A percentile compares a stretch with the other conserved stretches of the same genome.
Conservation (phyloP, 2,113 vertebrate species). For the Myotis davidii region DNA sequence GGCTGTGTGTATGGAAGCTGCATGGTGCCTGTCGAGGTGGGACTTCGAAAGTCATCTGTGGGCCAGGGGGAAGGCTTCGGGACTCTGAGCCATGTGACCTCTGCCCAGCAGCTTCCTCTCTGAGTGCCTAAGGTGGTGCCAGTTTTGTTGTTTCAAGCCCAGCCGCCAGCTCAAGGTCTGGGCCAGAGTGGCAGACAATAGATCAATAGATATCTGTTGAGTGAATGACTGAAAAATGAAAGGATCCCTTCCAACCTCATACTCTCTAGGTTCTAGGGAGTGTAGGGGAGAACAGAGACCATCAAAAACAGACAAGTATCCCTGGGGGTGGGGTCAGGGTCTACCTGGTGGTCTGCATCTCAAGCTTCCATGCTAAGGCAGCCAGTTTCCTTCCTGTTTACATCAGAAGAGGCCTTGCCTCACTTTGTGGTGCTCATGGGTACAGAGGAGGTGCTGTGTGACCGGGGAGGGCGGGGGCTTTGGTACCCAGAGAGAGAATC, state of each 20-base stretch:
- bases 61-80: background rate
- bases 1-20: background rate
- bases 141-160: background rate
- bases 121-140: background rate
- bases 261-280: background rate
- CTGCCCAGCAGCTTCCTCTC: background rate
- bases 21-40: background rate
- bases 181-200: background rate
- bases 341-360: background rate
- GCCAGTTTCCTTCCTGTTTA: background rate
- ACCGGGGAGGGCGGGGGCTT: too few relatives aligned
- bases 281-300: background rate
- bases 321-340: background rate
- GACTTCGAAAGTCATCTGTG: background rate
- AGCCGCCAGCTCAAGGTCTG: background rate
- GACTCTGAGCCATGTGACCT: background rate
- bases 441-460: background rate
- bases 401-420: background rate
- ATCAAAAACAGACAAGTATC: background rate
- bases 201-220: background rate
- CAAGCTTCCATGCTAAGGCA: background rate
- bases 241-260: background rate
- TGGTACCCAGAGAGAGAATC: background rate
- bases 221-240: conserved; percentile 7
- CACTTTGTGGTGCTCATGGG: background rate